Evolutionary conservation across 2,797 vertebrate species (phyloP).

Genomic region (Corythornis leucogaster): DNA sequence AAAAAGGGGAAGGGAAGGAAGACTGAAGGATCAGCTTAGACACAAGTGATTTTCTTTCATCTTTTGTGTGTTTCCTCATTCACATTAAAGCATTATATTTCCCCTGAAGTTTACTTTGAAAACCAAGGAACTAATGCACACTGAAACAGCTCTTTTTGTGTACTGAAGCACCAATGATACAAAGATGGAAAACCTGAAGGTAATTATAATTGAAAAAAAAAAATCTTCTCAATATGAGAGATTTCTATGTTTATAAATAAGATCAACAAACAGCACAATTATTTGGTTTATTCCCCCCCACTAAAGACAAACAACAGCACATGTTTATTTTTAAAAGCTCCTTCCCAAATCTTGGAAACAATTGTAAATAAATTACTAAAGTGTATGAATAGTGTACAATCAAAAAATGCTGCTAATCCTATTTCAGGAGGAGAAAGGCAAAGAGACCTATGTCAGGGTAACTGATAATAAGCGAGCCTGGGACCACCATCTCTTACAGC

Average conservation of each 20-base stretch:
- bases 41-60: neutral
- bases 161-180: neutral
- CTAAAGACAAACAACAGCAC: neutral
- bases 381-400: neutral
- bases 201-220: neutral
- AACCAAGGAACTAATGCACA: neutral
- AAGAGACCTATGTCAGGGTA: neutral
- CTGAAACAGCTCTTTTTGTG: neutral
- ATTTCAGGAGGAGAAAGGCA: neutral
- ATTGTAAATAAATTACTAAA: neutral
- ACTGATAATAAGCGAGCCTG: rapidly evolving
- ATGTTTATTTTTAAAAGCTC: neutral
- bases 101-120: conserved; percentile 9
- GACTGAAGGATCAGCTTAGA: neutral
- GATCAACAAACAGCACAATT: neutral
- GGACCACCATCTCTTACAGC: neutral
- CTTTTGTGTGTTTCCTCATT: neutral
- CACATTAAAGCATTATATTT: conserved; percentile 2
- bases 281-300: neutral
- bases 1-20: neutral
- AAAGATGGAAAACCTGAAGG: neutral
- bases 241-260: neutral
- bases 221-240: neutral
- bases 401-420: neutral
- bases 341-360: neutral